Evolutionary conservation across 2,888 invertebrate genomes (phyloP).

Genomic region (Yponomeuta malinellus): DNA sequence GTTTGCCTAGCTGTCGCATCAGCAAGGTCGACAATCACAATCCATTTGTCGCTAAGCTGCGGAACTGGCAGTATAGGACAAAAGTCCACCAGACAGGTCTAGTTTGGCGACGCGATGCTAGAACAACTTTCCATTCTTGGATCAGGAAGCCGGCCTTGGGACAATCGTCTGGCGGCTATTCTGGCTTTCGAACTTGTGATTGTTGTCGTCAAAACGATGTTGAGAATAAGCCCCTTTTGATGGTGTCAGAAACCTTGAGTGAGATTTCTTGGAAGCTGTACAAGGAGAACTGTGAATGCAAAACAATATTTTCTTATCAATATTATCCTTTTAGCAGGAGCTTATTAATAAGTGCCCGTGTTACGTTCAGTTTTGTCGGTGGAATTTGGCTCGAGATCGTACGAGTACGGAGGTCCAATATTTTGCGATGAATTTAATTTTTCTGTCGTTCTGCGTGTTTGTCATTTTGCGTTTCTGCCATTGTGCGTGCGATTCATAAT

Average conservation of each 20-base stretch:
- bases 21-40: too few relatives aligned
- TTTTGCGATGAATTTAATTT: too few relatives aligned
- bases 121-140: conserved; percentile 68
- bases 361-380: too few relatives aligned
- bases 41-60: neutral
- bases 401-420: too few relatives aligned
- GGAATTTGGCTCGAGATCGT: too few relatives aligned
- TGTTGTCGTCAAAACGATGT: neutral
- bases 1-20: neutral
- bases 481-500: too few relatives aligned
- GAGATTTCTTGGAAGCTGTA: neutral
- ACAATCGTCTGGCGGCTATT: conserved; percentile 1
- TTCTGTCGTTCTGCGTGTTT: too few relatives aligned
- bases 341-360: too few relatives aligned
- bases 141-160: conserved; percentile 57
- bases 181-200: neutral
- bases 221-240: neutral
- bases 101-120: conserved; percentile 12
- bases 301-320: too few relatives aligned
- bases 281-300: neutral
- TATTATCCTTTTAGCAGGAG: too few relatives aligned
- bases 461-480: too few relatives aligned
- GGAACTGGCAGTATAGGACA: neutral
- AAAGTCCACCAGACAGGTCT: neutral
- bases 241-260: neutral